A percentile compares a stretch with the other conserved stretches of the same genome.
These are phyloP conservation scores for Pseudorhiza aurosa DNA, from an alignment of 30 jellyfish, hydroid and myxozoan species.

Conservation along the genomic window DNA sequence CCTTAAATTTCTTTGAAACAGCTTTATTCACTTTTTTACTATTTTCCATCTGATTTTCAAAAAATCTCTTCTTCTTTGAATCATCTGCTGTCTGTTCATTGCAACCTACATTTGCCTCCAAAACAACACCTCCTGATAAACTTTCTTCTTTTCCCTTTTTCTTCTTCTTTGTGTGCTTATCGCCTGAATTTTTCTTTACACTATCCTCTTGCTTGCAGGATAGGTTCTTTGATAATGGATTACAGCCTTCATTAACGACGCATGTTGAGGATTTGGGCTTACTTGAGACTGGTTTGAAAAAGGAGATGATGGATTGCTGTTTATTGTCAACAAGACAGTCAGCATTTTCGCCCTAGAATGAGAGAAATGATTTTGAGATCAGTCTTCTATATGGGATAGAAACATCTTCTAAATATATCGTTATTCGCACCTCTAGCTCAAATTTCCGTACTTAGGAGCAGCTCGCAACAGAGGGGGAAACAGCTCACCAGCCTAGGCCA, in stretches of 20 bases:
- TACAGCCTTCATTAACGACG: background rate
- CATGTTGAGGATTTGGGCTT: background rate
- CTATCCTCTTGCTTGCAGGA: background rate
- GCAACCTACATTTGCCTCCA: too few relatives aligned
- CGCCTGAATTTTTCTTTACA: background rate
- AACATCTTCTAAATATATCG: too few relatives aligned
- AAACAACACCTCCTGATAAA: background rate
- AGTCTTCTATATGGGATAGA: too few relatives aligned
- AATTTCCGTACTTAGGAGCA: too few relatives aligned
- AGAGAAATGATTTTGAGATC: too few relatives aligned
- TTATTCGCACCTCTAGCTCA: too few relatives aligned
- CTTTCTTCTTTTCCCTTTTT: background rate
- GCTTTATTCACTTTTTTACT: background rate
- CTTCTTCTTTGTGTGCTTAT: background rate
- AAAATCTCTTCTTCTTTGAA: too few relatives aligned
- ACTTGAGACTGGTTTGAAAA: constrained; percentile 35
- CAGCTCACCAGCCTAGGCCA: too few relatives aligned
- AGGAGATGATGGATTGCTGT: constrained; percentile 51
- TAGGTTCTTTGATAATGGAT: background rate
- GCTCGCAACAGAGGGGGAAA: too few relatives aligned
- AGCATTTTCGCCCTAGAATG: constrained; percentile 23
- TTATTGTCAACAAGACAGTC: constrained; percentile 7
- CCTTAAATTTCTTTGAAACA: background rate
- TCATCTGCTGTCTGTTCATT: background rate
- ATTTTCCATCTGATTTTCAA: background rate